Conservation (phyloP, 2,888 invertebrate genomes). For the Latrodectus hesperus region DNA sequence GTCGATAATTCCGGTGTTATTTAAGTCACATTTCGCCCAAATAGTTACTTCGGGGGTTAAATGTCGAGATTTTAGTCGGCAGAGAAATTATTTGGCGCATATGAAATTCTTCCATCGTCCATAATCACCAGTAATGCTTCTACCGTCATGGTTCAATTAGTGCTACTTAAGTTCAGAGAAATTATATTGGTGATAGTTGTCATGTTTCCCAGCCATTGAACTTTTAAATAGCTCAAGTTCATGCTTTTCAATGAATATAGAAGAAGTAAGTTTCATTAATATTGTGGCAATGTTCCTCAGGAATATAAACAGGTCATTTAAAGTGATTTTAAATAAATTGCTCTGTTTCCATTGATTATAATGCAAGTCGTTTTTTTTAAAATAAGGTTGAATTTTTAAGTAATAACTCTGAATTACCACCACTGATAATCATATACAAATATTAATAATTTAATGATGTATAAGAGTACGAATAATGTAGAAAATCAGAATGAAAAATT, state of each 20-base stretch:
- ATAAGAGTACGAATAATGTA: too few species aligned
- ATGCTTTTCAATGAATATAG: neutral
- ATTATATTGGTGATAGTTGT: neutral
- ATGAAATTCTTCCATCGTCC: neutral
- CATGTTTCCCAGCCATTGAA: neutral
- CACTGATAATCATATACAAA: too few species aligned
- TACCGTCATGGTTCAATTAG: slow-evolving; percentile 4
- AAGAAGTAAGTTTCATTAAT: too few species aligned
- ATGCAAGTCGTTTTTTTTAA: too few species aligned
- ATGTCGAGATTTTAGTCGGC: neutral
- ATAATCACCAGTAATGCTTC: neutral
- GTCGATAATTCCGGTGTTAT: slow-evolving; percentile 5
- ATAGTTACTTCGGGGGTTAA: neutral
- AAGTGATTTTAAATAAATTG: too few species aligned
- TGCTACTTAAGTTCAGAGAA: neutral
- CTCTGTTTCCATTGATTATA: too few species aligned
- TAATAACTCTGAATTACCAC: too few species aligned
- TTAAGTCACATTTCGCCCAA: neutral
- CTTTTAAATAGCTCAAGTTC: neutral
- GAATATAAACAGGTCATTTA: too few species aligned
- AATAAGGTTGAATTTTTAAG: too few species aligned
- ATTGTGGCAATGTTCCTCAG: too few species aligned
- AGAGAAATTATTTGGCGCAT: neutral
- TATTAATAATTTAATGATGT: too few species aligned
- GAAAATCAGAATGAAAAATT: too few species aligned